phyloP scores from a whole-genome alignment of 2,797 vertebrate species.

The Cyprinella venusta region DNA sequence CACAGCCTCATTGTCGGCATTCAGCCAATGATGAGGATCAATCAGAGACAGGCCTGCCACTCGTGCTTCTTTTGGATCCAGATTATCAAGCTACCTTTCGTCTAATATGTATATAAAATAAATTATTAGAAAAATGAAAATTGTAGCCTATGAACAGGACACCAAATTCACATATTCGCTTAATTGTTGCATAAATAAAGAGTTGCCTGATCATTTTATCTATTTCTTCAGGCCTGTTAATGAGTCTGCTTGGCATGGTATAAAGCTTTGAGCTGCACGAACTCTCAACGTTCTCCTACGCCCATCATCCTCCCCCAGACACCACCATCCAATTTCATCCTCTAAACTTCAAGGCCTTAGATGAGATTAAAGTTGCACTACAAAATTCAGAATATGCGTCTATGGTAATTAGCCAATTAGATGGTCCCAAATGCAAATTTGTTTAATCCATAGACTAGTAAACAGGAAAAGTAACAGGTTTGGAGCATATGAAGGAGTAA shows the following conservation, averaged over 20 bases:
- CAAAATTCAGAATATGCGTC: conserved; percentile 66
- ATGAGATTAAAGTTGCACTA: conserved; percentile 71
- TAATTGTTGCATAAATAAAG: neutral
- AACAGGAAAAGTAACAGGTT: conserved; percentile 55
- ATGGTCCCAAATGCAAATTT: conserved; percentile 69
- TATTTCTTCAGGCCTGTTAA: conserved; percentile 11
- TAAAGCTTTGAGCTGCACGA: conserved; percentile 6
- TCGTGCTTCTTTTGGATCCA: neutral
- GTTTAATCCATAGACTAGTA: conserved; percentile 60
- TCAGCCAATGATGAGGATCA: conserved; percentile 31
- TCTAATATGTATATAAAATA: neutral
- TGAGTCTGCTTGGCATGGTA: conserved; percentile 25
- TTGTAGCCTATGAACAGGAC: neutral
- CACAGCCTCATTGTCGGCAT: conserved; percentile 29
- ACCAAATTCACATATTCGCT: neutral
- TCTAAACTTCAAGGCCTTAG: conserved; percentile 46
- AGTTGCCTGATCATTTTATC: neutral
- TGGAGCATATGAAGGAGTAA: conserved; percentile 11
- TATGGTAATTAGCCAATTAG: conserved; percentile 80
- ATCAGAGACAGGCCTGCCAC: neutral
- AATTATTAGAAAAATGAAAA: neutral
- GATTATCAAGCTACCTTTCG: too few species aligned
- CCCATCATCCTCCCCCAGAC: conserved; percentile 34
- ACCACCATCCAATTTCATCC: conserved; percentile 39
- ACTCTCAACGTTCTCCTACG: conserved; percentile 38